A percentile compares a stretch with the other conserved stretches of the same genome.
These are phyloP conservation scores for Karalla daura DNA, from an alignment of 2,797 vertebrate species.

Conservation along the genomic window DNA sequence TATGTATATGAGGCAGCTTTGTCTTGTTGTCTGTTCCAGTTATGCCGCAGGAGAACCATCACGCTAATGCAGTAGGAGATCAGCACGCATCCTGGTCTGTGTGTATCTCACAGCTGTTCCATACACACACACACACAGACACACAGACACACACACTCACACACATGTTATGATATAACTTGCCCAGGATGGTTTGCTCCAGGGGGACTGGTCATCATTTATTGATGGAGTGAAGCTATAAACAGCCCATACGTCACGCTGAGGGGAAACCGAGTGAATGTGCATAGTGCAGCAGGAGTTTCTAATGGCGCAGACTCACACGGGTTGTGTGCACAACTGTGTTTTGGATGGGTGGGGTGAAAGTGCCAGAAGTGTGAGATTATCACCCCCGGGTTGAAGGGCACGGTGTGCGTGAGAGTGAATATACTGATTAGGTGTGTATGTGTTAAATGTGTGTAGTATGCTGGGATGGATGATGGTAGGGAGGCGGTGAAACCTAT, in stretches of 20 bases:
- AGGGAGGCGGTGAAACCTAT: not conserved
- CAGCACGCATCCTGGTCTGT: conserved; percentile 1
- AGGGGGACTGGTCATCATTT: conserved; percentile 24
- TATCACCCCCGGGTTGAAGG: conserved; percentile 12
- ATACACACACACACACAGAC: not conserved
- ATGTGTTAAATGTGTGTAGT: conserved; percentile 5
- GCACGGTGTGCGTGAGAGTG: not conserved
- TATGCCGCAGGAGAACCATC: conserved; percentile 7
- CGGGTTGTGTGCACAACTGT: conserved; percentile 9
- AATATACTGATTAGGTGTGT: not conserved
- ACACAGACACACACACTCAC: not conserved
- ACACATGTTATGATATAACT: conserved; percentile 12
- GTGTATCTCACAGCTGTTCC: conserved; percentile 16
- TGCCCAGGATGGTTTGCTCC: conserved; percentile 1
- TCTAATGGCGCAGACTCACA: conserved; percentile 1
- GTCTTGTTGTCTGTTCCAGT: conserved; percentile 14
- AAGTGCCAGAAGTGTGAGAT: not conserved
- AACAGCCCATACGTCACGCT: conserved; percentile 26
- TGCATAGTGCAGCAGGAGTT: conserved; percentile 22
- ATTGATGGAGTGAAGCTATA: conserved; percentile 26
- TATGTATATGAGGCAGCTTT: not conserved
- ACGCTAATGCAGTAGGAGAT: conserved; percentile 18
- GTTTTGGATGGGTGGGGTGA: conserved; percentile 3
- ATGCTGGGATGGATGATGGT: conserved; percentile 1
- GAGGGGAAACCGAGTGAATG: conserved; percentile 13